Evolutionary conservation across 2,113 vertebrate genomes (phyloP).

Genomic region (Lanius collurio): DNA sequence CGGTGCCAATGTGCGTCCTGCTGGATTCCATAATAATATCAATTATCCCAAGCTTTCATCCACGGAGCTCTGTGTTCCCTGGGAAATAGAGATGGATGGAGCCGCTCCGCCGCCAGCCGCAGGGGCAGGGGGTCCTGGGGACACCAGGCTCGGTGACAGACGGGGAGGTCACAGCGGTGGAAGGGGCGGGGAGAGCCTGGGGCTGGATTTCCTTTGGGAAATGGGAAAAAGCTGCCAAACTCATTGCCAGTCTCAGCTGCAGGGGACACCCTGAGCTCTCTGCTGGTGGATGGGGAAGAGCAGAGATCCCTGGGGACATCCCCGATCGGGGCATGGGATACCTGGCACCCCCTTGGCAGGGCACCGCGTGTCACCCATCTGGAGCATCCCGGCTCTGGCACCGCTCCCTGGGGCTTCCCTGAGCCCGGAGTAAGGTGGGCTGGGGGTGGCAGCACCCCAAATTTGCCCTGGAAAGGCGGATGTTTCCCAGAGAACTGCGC

Average conservation of each 20-base stretch:
- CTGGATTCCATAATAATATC: neutral
- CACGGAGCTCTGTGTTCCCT: neutral
- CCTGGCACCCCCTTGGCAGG: accelerated
- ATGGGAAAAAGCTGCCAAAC: accelerated
- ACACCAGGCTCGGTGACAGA: neutral
- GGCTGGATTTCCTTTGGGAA: neutral
- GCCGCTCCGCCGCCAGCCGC: accelerated
- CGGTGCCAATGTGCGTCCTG: conserved; percentile 5
- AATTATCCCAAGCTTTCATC: conserved; percentile 27
- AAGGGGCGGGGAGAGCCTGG: neutral
- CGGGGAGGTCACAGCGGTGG: neutral
- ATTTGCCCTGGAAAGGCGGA: neutral
- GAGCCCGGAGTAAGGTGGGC: accelerated
- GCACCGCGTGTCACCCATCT: accelerated
- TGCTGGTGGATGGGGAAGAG: accelerated
- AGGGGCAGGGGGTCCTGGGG: neutral
- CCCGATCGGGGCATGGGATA: accelerated
- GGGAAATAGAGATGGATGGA: neutral
- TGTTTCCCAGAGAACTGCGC: neutral
- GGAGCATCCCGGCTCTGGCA: neutral
- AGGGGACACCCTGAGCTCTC: neutral
- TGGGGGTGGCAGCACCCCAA: neutral
- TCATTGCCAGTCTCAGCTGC: neutral
- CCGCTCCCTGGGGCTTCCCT: neutral
- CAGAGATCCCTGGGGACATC: accelerated